Evolutionary conservation across 2,888 invertebrate species (phyloP).

Genomic region (Orchesella flavescens): DNA sequence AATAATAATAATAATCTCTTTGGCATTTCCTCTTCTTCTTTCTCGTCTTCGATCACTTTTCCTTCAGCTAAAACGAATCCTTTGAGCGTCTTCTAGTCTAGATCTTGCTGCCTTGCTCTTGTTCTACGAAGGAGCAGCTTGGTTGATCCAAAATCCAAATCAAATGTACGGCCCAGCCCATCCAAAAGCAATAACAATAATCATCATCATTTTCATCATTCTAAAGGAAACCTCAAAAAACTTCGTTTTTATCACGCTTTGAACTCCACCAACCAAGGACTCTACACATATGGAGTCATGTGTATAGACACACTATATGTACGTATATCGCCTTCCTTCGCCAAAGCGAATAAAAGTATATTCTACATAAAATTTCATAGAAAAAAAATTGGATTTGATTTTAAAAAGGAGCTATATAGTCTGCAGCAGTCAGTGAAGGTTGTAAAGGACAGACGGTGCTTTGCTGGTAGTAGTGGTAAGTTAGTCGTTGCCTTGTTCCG

Average conservation of each 20-base stretch:
- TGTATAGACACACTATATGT: too few species aligned
- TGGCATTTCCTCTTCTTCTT: constrained; percentile 22
- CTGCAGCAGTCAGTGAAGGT: constrained; percentile 1
- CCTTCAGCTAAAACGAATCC: background rate
- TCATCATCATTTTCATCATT: constrained; percentile 42
- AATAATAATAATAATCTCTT: constrained; percentile 34
- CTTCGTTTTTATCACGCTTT: constrained; percentile 4
- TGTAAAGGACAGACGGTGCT: constrained; percentile 22
- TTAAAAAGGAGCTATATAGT: constrained; percentile 19
- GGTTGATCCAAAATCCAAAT: constrained; percentile 11
- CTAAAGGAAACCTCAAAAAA: constrained; percentile 24
- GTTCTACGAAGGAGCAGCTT: background rate
- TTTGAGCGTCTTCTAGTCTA: background rate
- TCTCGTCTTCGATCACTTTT: constrained; percentile 1
- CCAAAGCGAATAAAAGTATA: too few species aligned
- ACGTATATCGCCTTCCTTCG: too few species aligned
- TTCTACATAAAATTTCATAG: constrained; percentile 32
- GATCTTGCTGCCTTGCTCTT: background rate
- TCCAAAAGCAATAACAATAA: constrained; percentile 46
- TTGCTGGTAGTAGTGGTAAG: too few species aligned
- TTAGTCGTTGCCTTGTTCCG: too few species aligned
- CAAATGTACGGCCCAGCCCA: constrained; percentile 11
- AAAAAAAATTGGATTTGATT: constrained; percentile 42
- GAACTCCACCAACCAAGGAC: too few species aligned
- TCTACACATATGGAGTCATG: background rate